Conservation (phyloP, 2,888 invertebrate genomes). For the Ferrisia virgata region DNA sequence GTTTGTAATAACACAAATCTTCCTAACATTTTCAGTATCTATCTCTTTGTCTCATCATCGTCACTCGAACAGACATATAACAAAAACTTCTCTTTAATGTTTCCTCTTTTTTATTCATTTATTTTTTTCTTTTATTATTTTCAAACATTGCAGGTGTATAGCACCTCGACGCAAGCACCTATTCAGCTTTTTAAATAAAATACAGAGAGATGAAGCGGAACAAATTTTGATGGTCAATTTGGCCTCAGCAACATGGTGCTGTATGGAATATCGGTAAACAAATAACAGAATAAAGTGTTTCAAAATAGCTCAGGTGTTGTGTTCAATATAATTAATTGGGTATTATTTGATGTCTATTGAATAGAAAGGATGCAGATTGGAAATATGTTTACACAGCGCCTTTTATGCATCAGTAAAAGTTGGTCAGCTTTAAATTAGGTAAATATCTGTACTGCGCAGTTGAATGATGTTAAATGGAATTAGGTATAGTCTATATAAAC, state of each 20-base stretch:
- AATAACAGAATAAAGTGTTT: not conserved
- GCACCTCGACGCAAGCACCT: not conserved
- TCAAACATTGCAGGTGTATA: not conserved
- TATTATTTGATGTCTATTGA: not conserved
- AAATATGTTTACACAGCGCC: not conserved
- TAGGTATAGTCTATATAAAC: not conserved
- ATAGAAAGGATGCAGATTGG: not conserved
- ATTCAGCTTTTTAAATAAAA: not conserved
- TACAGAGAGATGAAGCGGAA: not conserved
- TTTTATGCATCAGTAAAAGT: not conserved
- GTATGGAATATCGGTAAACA: not conserved
- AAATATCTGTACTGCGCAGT: not conserved
- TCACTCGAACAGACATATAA: not conserved
- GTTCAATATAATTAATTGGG: not conserved
- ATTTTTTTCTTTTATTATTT: no score
- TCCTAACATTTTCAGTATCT: not conserved
- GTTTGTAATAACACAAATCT: not conserved
- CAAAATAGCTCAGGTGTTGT: not conserved
- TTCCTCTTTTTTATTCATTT: not conserved
- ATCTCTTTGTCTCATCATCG: not conserved
- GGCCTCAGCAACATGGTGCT: not conserved
- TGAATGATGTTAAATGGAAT: not conserved
- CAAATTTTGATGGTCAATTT: not conserved
- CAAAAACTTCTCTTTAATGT: not conserved
- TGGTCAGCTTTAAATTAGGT: not conserved